phyloP scores from a whole-genome alignment of 1,140 invertebrate species.

The Nautilus pompilius region DNA sequence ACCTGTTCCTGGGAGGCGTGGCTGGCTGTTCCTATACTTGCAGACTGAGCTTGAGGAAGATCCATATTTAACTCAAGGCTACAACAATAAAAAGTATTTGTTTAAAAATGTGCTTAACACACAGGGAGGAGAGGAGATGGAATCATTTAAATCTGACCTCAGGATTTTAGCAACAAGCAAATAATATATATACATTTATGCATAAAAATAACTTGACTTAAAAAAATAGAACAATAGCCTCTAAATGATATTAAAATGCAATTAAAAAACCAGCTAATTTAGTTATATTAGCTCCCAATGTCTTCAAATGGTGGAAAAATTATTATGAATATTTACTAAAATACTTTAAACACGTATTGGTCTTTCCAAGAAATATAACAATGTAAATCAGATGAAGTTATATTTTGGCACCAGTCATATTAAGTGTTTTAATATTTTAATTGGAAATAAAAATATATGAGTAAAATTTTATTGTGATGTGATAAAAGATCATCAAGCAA shows the following conservation, averaged over 20 bases:
- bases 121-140: not conserved
- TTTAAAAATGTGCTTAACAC: not conserved
- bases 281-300: no score
- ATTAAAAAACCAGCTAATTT: not conserved
- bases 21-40: slow-evolving; percentile 59
- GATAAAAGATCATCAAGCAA: no score
- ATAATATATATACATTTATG: not conserved
- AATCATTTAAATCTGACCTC: not conserved
- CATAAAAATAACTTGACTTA: not conserved
- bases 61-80: slow-evolving; percentile 97
- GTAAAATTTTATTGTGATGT: no score
- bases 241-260: not conserved
- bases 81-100: slow-evolving; percentile 45
- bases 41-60: slow-evolving; percentile 78
- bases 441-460: no score
- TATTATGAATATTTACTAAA: no score
- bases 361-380: no score
- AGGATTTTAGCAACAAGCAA: not conserved
- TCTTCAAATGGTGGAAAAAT: no score
- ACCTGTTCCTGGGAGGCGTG: slow-evolving; percentile 54
- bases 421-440: no score
- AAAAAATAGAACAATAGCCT: not conserved
- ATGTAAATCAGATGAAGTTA: no score
- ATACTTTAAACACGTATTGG: no score
- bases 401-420: no score